A percentile compares a stretch with the other conserved stretches of the same genome.
Conservation (phyloP, 2,888 invertebrate species). For the Chrysopilus asiliformis region DNA sequence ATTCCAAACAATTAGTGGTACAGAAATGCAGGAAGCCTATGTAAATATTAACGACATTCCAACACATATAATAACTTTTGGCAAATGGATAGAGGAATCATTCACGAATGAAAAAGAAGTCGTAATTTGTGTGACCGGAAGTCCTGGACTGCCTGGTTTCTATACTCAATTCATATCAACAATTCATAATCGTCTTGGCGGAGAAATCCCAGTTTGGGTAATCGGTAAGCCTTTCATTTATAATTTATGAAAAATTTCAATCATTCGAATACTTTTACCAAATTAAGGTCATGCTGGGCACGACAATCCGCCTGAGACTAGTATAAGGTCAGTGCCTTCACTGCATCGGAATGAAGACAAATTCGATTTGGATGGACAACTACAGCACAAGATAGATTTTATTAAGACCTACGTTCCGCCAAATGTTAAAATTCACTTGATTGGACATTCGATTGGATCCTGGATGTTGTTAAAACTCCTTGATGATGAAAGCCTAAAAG, state of each 20-base stretch:
- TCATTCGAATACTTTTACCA: conserved; percentile 4
- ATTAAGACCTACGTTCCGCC: conserved; percentile 58
- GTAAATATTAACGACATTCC: conserved; percentile 49
- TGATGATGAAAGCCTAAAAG: conserved; percentile 42
- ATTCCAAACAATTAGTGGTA: too few relatives aligned
- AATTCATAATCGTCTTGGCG: conserved; percentile 44
- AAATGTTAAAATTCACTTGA: conserved; percentile 59
- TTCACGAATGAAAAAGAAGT: conserved; percentile 44
- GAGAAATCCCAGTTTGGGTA: conserved; percentile 59
- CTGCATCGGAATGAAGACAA: conserved; percentile 43
- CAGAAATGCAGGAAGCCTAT: conserved; percentile 35
- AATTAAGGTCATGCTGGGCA: conserved; percentile 60
- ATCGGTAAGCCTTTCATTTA: conserved; percentile 40
- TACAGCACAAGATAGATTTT: conserved; percentile 40
- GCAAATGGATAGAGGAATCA: conserved; percentile 53
- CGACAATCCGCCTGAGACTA: conserved; percentile 47
- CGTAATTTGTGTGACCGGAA: conserved; percentile 68
- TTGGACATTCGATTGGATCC: conserved; percentile 86
- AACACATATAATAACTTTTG: conserved; percentile 60
- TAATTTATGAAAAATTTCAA: neutral
- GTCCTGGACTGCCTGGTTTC: conserved; percentile 75
- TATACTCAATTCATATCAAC: conserved; percentile 60
- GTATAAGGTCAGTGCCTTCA: conserved; percentile 37
- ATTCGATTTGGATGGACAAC: conserved; percentile 65
- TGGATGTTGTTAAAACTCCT: conserved; percentile 68